A percentile compares a stretch with the other conserved stretches of the same genome.
phyloP scores from a whole-genome alignment of 2,113 vertebrate genomes.

The Oreochromis niloticus region DNA sequence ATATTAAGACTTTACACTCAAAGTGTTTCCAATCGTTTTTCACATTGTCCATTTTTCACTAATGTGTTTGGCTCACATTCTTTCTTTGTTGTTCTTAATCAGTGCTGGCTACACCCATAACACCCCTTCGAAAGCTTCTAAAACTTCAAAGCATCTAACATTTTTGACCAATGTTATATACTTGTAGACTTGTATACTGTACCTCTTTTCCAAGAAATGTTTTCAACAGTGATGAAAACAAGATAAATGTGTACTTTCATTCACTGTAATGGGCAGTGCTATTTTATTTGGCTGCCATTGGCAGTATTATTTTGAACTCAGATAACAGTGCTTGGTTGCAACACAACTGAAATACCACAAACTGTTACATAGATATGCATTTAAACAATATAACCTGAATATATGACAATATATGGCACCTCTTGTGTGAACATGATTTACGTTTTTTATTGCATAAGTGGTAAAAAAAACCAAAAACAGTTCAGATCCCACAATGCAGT shows the following conservation, averaged over 20 bases:
- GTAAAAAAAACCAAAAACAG: neutral
- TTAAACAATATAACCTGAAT: neutral
- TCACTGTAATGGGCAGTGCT: neutral
- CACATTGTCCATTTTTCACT: neutral
- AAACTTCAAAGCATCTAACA: neutral
- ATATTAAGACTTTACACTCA: neutral
- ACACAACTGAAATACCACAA: neutral
- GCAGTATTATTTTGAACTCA: neutral
- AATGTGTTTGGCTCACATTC: neutral
- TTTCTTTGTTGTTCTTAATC: neutral
- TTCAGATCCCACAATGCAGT: neutral
- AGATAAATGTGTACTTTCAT: neutral
- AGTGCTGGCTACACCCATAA: neutral
- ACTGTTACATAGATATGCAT: neutral
- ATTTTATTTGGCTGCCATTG: neutral
- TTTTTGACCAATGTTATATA: neutral
- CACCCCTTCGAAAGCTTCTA: neutral
- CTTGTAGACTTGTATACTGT: rapidly evolving
- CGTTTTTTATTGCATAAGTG: rapidly evolving
- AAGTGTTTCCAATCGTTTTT: neutral
- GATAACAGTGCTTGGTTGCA: neutral
- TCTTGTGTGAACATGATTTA: neutral
- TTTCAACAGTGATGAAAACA: neutral
- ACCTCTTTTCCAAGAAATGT: neutral
- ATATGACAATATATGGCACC: neutral